phyloP scores from a whole-genome alignment of 2,797 vertebrate genomes.

The Thamnophis elegans region DNA sequence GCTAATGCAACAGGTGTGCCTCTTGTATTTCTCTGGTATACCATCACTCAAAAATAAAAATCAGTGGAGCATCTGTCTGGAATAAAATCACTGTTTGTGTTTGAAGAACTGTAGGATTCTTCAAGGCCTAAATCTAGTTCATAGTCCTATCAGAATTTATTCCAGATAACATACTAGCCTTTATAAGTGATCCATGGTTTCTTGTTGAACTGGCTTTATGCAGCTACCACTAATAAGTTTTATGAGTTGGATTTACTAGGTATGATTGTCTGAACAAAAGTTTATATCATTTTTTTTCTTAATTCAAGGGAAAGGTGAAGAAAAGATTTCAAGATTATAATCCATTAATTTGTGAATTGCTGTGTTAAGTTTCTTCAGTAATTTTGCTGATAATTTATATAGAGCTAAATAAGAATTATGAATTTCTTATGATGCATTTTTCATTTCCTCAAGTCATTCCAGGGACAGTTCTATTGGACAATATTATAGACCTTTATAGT shows the following conservation, averaged over 20 bases:
- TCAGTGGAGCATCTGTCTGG: slow-evolving; percentile 25
- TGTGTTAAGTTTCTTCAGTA: neutral
- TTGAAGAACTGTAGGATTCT: neutral
- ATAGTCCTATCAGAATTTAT: neutral
- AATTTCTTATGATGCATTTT: neutral
- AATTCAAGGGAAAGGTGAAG: neutral
- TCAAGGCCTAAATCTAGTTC: neutral
- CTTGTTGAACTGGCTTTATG: neutral
- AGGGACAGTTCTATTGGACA: neutral
- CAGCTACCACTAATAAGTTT: neutral
- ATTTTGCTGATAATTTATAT: neutral
- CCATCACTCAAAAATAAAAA: neutral
- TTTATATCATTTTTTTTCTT: neutral
- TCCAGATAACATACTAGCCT: neutral
- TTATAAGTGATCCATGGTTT: neutral
- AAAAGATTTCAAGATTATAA: neutral
- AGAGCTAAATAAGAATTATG: neutral
- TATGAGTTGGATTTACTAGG: neutral
- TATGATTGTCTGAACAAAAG: neutral
- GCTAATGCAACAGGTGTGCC: slow-evolving; percentile 16
- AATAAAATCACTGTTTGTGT: neutral
- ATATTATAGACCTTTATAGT: neutral
- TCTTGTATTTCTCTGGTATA: neutral
- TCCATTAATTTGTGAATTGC: neutral
- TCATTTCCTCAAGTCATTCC: neutral